Base-by-base conservation (phyloP, 2,113 vertebrate genomes). In the Amphilophus citrinellus region DNA sequence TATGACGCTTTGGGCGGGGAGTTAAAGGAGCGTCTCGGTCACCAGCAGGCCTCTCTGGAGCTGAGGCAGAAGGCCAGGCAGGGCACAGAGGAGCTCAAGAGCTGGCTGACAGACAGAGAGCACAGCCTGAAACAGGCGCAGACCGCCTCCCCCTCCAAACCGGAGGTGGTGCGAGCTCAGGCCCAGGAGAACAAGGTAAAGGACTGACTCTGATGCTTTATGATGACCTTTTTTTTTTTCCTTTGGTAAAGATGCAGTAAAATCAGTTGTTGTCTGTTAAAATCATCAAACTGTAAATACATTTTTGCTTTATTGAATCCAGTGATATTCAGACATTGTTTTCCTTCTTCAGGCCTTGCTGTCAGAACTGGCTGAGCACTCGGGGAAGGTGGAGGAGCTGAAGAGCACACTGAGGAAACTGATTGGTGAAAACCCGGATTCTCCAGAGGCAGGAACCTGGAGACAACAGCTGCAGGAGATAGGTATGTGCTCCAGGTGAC, bases 161-260 rank as follows among this genome's bases (percentile, higher is more conserved):
- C 97, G 0, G 98, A 99, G 92, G 95, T 95, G 0, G 93, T 98
- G 53, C 97, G 95, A 30, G 97, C 96, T 42, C 98, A 99, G 93
- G 98, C 97, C 4, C 96, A 97, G 86, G 97, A 98, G 94, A 99
- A 99, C 95, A 98, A 99, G 98, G 98, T 99, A 89, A 71, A n/a
- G 32, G 24, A 60, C 10, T 0, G 27, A 14, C 6, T 8, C 44
- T 1, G 13, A 22, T 27, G 37, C 42, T 53, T n/a, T 44, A 37
- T 59, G 35, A 5, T 76, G 14, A 9, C 17, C 1, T n/a, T 50
- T 56, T 0, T 53, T 22, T 24, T 24, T 24, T 24, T 24, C n/a
- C n/a, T 56, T 32, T 56, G 6, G 6, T 30, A 53, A 32, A 71
- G 1, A 71, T 2, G 18, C 47, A 0, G 27, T 2, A 35, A 73